Base-by-base conservation (phyloP, 2,888 invertebrate genomes). In the Noctua comes region DNA sequence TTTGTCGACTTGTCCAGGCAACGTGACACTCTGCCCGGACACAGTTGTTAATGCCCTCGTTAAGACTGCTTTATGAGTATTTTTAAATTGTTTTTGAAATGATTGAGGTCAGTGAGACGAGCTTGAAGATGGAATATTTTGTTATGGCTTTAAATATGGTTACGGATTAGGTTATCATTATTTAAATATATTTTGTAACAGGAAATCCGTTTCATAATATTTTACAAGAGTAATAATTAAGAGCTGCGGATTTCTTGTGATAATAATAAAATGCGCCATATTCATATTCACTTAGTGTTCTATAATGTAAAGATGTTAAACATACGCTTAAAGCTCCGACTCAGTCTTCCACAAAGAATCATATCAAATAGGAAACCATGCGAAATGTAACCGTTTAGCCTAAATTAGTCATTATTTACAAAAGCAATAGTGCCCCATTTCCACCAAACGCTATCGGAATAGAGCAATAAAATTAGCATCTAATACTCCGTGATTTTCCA, bases 21-120 rank as follows among this genome's bases (percentile, higher is more conserved):
- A 84, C 77, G 72, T 69, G 82, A 85, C 68, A 85, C 73, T 59
- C 40, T 69, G 71, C 73, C 65, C 71, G 73, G 62, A 27, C 62
- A 68, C 36, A 69, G 51, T 75, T 57, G 65, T 68, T 82, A 77
- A 81, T 85, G 72, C 43, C 69, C 68, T 82, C 86, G 82, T 84
- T 77, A 74, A 65, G 31, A 51, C 11, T 65, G 46, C 27, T 85
- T 76, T 85, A 59, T 69, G 54, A 31, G 3, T 13, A 27, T 64
- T 69, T 84, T 79, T 43, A 64, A 54, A n/a, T 21, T 66, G 65
- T 73, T 76, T 75, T 73, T 46, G 3, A 43, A 27, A 57, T 40
- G 31, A 65, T 79, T 66, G 18, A 62, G 68, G 62, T 65, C 64
- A 57, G 65, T 51, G 43, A 65, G 8, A 31, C 24, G 76, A 68